These are phyloP conservation scores for Tenthredo mesomela DNA, from an alignment of 2,888 invertebrate species.

Conservation along the genomic window DNA sequence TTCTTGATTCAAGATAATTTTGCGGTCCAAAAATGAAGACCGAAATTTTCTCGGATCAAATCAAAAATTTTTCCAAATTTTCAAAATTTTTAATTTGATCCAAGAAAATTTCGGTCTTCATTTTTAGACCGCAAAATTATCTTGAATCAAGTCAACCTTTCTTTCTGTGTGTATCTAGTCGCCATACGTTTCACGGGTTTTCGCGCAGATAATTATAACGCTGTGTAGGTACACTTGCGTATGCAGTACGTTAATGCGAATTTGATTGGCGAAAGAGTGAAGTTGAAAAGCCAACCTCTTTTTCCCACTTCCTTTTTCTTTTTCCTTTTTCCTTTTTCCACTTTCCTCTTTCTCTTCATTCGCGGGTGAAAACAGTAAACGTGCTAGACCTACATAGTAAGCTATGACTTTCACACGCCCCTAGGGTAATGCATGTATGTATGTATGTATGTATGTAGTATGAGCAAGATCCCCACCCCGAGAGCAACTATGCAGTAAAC, in stretches of 20 bases:
- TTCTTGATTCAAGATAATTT: no score
- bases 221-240: not conserved
- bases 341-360: not conserved
- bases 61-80: no score
- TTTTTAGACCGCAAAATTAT: no score
- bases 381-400: not conserved
- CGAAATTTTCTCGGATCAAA: no score
- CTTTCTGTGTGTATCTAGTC: not conserved
- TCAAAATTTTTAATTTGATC: no score
- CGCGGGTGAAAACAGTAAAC: slow-evolving; percentile 16
- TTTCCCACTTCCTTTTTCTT: not conserved
- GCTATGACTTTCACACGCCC: slow-evolving; percentile 13
- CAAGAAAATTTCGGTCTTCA: no score
- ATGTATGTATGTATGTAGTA: not conserved
- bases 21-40: no score
- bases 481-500: not conserved
- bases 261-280: slow-evolving; percentile 29
- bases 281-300: slow-evolving; percentile 10
- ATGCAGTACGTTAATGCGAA: slow-evolving; percentile 27
- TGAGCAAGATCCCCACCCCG: not conserved
- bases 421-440: not conserved
- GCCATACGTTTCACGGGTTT: not conserved
- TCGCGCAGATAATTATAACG: not conserved
- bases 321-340: not conserved
- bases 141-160: no score